A percentile compares a stretch with the other conserved stretches of the same genome.
phyloP scores from a whole-genome alignment of 1,140 invertebrate genomes.

The Diorhabda carinulata region DNA sequence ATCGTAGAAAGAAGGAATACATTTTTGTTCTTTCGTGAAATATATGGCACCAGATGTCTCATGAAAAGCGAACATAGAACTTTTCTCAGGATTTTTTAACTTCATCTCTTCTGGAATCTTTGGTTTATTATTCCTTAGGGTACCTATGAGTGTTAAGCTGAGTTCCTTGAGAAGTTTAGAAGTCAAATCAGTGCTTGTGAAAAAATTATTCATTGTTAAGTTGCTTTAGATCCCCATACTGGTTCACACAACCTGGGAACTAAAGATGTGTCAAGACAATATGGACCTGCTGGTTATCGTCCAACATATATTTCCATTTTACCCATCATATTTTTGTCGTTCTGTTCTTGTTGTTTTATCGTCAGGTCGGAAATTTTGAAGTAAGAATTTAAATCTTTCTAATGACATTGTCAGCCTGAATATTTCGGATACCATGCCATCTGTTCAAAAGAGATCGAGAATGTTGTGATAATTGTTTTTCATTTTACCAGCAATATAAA shows the following conservation, averaged over 20 bases:
- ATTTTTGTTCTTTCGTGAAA: constrained; percentile 4
- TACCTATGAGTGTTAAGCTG: neutral
- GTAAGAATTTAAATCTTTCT: too few species aligned
- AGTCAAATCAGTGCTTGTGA: neutral
- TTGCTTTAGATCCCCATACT: neutral
- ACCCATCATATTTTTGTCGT: too few species aligned
- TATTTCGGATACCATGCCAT: too few species aligned
- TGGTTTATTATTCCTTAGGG: neutral
- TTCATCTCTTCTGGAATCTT: neutral
- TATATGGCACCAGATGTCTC: neutral
- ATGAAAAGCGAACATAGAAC: neutral
- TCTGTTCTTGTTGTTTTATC: too few species aligned
- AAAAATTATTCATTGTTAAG: neutral
- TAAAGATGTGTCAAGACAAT: too few species aligned
- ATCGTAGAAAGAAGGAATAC: neutral
- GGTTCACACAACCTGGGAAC: neutral
- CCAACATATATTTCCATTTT: too few species aligned
- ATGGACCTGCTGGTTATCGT: too few species aligned
- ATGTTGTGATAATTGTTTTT: too few species aligned
- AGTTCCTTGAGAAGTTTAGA: neutral
- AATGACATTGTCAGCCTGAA: too few species aligned
- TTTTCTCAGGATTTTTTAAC: neutral
- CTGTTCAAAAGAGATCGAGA: too few species aligned
- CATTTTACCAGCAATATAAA: too few species aligned
- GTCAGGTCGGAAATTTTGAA: too few species aligned